phyloP scores from a whole-genome alignment of 2,113 vertebrate species.

The Mustelus asterias region DNA sequence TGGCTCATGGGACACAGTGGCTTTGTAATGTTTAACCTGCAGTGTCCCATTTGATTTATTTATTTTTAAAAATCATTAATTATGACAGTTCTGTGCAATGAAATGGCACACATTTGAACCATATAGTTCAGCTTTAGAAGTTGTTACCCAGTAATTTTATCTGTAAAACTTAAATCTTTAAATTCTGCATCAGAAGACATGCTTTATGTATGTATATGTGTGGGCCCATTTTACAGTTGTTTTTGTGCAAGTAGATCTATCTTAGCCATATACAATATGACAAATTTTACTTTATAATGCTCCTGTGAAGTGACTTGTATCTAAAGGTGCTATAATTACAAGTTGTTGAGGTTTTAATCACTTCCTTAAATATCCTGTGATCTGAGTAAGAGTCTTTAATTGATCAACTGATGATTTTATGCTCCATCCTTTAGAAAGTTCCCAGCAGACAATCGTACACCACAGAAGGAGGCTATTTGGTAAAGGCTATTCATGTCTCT shows the following conservation, averaged over 20 bases:
- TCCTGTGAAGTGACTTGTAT: too few species aligned
- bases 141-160: not conserved
- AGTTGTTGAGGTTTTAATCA: not conserved
- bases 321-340: too few species aligned
- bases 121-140: not conserved
- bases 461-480: too few species aligned
- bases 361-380: not conserved
- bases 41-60: slow-evolving; percentile 26
- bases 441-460: not conserved
- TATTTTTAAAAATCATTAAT: not conserved
- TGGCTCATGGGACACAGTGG: not conserved
- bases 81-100: not conserved
- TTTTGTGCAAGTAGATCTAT: not conserved
- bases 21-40: slow-evolving; percentile 22
- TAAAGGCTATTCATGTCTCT: too few species aligned
- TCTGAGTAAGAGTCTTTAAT: not conserved
- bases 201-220: not conserved
- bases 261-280: not conserved
- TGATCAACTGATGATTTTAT: not conserved
- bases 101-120: not conserved
- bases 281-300: not conserved
- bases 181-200: not conserved
- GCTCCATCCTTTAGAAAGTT: too few species aligned
- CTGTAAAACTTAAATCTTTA: not conserved
- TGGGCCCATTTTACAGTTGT: not conserved